phyloP scores from a whole-genome alignment of 2,113 vertebrate genomes.

The Myrmecobius fasciatus region DNA sequence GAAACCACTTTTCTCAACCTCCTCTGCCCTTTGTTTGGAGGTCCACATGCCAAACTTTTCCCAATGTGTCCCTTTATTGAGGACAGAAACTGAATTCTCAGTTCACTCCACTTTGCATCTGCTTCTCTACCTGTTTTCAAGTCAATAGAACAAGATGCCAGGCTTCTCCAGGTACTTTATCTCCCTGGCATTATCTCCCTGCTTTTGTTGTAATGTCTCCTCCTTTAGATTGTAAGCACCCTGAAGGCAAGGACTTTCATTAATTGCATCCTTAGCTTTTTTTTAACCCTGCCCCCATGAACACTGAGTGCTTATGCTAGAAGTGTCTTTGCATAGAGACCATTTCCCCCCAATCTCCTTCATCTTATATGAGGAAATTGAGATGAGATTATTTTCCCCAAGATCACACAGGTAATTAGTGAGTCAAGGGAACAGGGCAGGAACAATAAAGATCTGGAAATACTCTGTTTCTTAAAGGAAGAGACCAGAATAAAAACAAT shows the following conservation, averaged over 20 bases:
- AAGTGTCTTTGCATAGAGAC: neutral
- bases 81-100: neutral
- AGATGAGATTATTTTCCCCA: neutral
- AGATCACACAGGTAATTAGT: neutral
- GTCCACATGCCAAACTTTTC: neutral
- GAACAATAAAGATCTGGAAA: neutral
- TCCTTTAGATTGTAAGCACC: neutral
- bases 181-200: neutral
- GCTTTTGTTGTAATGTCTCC: neutral
- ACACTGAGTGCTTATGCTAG: neutral
- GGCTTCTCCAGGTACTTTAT: neutral
- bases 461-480: neutral
- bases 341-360: neutral
- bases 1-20: neutral
- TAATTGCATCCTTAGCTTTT: neutral
- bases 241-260: neutral
- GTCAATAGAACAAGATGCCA: neutral
- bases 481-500: neutral
- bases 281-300: neutral
- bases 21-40: neutral
- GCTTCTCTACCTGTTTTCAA: neutral
- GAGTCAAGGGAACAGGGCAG: neutral
- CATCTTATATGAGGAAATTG: neutral
- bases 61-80: neutral
- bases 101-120: neutral